Percentiles rank a stretch among this genome's conserved stretches.
These are phyloP conservation scores for Nephrotoma guestfalica DNA, from an alignment of 2,888 invertebrate genomes.

Conservation along the genomic window DNA sequence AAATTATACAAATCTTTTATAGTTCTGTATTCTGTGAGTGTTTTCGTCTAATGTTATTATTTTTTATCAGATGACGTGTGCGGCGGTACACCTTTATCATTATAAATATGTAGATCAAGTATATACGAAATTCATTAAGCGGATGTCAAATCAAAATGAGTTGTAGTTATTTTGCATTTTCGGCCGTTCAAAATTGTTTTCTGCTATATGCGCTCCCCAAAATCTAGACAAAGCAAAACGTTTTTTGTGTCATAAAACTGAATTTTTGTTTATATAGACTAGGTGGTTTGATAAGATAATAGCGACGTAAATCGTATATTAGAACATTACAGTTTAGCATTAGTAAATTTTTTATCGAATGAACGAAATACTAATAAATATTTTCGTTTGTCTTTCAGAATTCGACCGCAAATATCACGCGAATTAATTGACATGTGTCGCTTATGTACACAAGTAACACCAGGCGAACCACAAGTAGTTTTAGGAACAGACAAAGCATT, in stretches of 20 bases:
- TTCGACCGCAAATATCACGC: slow-evolving; percentile 84
- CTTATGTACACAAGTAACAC: slow-evolving; percentile 77
- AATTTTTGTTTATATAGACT: background rate
- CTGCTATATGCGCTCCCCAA: background rate
- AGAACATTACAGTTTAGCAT: background rate
- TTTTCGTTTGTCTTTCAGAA: slow-evolving; percentile 41
- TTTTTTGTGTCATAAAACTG: background rate
- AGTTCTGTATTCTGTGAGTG: background rate
- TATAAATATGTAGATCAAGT: background rate
- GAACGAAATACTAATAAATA: background rate
- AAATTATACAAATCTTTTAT: background rate
- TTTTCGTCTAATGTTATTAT: background rate
- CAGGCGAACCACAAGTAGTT: slow-evolving; percentile 81
- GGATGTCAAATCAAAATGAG: background rate
- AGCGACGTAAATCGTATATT: background rate
- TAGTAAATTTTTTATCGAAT: background rate
- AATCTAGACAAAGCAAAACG: background rate
- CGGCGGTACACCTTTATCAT: background rate
- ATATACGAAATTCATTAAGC: background rate
- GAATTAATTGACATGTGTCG: slow-evolving; percentile 93
- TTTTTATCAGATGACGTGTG: background rate
- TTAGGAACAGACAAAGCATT: slow-evolving; percentile 89
- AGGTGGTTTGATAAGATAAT: background rate
- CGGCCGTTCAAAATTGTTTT: background rate
- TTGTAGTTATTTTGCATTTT: background rate